Conservation (phyloP, 2,113 vertebrate genomes). For the Cochlearius cochlearius region DNA sequence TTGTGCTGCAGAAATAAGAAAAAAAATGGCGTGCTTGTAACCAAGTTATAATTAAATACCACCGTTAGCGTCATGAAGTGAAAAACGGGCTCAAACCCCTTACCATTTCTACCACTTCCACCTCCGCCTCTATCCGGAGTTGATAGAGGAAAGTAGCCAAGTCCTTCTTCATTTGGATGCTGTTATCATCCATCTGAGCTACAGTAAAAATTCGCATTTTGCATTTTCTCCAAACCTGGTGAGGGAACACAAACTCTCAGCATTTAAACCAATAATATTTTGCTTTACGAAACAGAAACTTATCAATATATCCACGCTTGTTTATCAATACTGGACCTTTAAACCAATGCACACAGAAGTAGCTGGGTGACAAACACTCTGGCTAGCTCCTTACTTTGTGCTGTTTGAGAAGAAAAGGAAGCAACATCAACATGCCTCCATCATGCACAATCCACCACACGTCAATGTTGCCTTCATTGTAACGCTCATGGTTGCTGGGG, state of each 20-base stretch:
- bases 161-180: constrained; percentile 99
- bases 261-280: background rate
- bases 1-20: constrained; percentile 80
- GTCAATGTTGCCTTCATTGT: constrained; percentile 93
- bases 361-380: background rate
- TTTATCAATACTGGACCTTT: background rate
- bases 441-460: constrained; percentile 99
- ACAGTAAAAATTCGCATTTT: constrained; percentile 98
- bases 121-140: constrained; percentile 94
- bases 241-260: background rate
- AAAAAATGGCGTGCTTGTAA: background rate
- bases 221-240: constrained; percentile 96
- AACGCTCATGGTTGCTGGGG: constrained; percentile 96
- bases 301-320: background rate
- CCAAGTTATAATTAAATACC: background rate
- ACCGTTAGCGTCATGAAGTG: background rate
- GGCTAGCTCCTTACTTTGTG: constrained; percentile 84
- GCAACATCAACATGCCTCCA: constrained; percentile 96
- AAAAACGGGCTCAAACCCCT: background rate
- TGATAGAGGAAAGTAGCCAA: constrained; percentile 95
- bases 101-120: constrained; percentile 99
- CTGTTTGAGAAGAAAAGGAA: constrained; percentile 96
- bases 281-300: background rate
- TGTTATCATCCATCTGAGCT: constrained; percentile 98
- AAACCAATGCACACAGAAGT: background rate